Percentiles rank a stretch among this genome's conserved stretches.
Evolutionary conservation across 2,797 vertebrate genomes (phyloP).

Genomic region (Sorex maritimensis): DNA sequence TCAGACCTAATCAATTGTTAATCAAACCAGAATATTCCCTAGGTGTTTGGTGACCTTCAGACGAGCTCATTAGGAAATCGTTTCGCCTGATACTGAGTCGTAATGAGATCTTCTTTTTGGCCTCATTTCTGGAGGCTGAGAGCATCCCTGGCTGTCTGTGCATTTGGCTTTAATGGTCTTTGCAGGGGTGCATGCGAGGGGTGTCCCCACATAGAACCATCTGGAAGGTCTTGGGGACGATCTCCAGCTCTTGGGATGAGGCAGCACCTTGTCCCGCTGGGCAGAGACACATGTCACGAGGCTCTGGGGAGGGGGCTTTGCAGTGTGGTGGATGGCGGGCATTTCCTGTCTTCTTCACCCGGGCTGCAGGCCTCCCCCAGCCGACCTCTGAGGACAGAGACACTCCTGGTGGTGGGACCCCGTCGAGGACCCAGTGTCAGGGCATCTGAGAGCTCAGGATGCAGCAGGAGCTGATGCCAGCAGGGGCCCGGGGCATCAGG

Average conservation of each 20-base stretch:
- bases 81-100: not conserved
- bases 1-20: not conserved
- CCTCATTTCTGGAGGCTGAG: slow-evolving; percentile 10
- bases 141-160: not conserved
- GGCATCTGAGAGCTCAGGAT: too few species aligned
- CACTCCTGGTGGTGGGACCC: too few species aligned
- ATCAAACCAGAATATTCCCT: not conserved
- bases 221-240: not conserved
- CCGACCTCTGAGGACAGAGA: too few species aligned
- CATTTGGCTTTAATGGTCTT: not conserved
- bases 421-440: too few species aligned
- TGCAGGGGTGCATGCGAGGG: rapidly evolving
- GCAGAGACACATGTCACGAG: not conserved
- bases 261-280: not conserved
- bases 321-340: too few species aligned
- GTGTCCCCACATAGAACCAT: not conserved
- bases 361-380: not conserved
- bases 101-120: not conserved
- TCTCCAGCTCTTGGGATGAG: not conserved
- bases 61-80: slow-evolving; percentile 11
- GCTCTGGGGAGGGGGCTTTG: too few species aligned
- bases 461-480: too few species aligned
- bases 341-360: not conserved
- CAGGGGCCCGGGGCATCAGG: too few species aligned
- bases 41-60: not conserved